phyloP scores from a whole-genome alignment of 2,797 vertebrate species.

The Sebastes steindachneri region DNA sequence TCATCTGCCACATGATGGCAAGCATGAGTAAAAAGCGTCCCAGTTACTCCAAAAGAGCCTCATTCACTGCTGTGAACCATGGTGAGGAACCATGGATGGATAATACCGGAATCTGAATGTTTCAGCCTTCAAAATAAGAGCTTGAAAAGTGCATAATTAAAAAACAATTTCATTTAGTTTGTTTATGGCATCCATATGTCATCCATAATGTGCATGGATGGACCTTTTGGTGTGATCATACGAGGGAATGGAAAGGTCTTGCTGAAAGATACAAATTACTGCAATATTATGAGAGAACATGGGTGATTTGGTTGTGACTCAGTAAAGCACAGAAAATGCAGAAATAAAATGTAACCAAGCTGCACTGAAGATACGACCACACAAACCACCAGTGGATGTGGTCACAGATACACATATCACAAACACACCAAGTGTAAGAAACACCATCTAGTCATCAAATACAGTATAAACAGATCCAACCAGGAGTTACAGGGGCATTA shows the following conservation, averaged over 20 bases:
- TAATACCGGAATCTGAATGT: conserved; percentile 21
- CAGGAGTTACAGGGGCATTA: no score
- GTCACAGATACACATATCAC: no score
- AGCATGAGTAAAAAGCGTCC: not conserved
- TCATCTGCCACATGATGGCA: conserved; percentile 45
- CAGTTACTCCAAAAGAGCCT: conserved; percentile 16
- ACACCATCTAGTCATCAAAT: no score
- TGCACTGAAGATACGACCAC: not conserved
- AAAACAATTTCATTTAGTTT: not conserved
- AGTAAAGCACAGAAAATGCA: no score
- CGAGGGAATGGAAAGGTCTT: not conserved
- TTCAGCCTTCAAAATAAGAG: conserved; percentile 52
- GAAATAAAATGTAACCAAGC: not conserved
- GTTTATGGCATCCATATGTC: not conserved
- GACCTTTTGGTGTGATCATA: not conserved
- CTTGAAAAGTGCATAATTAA: not conserved
- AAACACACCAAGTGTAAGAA: no score
- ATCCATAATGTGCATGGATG: not conserved
- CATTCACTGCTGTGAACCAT: not conserved
- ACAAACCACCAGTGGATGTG: no score
- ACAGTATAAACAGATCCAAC: no score
- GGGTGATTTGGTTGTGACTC: not conserved
- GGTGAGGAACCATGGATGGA: not conserved
- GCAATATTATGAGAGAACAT: not conserved
- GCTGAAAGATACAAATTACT: no score